These are phyloP conservation scores for Zingel zingel DNA, from an alignment of 2,113 vertebrate genomes.

Conservation along the genomic window DNA sequence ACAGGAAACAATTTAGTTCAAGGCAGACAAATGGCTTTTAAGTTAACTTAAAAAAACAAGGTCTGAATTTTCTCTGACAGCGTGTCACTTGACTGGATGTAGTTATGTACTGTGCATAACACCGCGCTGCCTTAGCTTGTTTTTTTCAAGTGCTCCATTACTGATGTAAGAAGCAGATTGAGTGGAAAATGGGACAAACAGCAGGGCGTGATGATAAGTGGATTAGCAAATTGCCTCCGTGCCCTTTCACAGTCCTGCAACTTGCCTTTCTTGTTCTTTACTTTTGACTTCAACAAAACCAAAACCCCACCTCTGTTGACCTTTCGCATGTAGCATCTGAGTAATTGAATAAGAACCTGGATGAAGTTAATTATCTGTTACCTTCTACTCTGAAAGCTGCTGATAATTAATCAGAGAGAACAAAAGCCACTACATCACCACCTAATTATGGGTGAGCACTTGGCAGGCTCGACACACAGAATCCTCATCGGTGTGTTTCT, in stretches of 20 bases:
- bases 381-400: conserved; percentile 59
- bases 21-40: conserved; percentile 55
- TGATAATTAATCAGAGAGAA: conserved; percentile 79
- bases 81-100: conserved; percentile 55
- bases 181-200: conserved; percentile 60
- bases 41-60: conserved; percentile 47
- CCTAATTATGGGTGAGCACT: conserved; percentile 78
- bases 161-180: conserved; percentile 62
- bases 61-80: conserved; percentile 46
- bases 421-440: conserved; percentile 75
- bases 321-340: conserved; percentile 63
- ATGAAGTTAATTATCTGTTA: conserved; percentile 75
- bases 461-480: conserved; percentile 71
- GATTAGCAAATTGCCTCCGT: conserved; percentile 69
- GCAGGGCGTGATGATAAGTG: conserved; percentile 57
- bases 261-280: conserved; percentile 29
- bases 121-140: conserved; percentile 31
- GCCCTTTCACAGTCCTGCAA: conserved; percentile 56
- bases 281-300: conserved; percentile 53
- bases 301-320: conserved; percentile 53
- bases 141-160: conserved; percentile 53
- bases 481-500: conserved; percentile 25
- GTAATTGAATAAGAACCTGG: conserved; percentile 68
- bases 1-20: conserved; percentile 44
- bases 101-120: conserved; percentile 23